These are phyloP conservation scores for Hydropotes inermis DNA, from an alignment of 2,113 vertebrate genomes.

Conservation along the genomic window DNA sequence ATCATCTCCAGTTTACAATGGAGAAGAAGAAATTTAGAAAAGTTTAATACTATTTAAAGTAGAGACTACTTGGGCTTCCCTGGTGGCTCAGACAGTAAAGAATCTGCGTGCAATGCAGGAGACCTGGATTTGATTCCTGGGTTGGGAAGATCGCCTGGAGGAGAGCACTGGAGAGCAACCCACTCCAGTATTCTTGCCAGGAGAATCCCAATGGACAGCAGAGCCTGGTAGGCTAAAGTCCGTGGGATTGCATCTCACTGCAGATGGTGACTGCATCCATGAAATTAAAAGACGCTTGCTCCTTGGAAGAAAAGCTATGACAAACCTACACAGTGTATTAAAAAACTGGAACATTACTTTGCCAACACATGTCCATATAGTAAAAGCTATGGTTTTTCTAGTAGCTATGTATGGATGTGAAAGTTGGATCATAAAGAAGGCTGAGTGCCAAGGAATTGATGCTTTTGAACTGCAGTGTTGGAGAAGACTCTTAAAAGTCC, in stretches of 20 bases:
- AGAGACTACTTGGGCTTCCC: not conserved
- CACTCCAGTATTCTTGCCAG: not conserved
- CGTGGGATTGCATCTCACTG: not conserved
- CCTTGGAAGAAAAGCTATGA: not conserved
- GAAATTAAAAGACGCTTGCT: not conserved
- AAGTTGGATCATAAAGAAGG: not conserved
- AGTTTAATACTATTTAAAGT: not conserved
- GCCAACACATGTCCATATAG: not conserved
- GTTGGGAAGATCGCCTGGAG: not conserved
- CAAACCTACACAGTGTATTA: not conserved
- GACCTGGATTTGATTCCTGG: not conserved
- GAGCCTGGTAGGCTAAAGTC: not conserved
- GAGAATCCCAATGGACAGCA: not conserved
- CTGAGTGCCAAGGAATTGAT: not conserved
- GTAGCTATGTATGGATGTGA: not conserved
- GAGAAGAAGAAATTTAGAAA: not conserved
- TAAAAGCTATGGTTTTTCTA: not conserved
- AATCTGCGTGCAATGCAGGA: not conserved
- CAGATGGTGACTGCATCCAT: not conserved
- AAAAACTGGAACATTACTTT: not conserved
- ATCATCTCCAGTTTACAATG: not conserved
- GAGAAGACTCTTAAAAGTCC: not conserved
- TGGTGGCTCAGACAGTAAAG: not conserved
- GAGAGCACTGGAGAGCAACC: not conserved
- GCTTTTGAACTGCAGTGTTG: not conserved